phyloP scores from a whole-genome alignment of 2,113 vertebrate species.

The Hepsetus odoe region DNA sequence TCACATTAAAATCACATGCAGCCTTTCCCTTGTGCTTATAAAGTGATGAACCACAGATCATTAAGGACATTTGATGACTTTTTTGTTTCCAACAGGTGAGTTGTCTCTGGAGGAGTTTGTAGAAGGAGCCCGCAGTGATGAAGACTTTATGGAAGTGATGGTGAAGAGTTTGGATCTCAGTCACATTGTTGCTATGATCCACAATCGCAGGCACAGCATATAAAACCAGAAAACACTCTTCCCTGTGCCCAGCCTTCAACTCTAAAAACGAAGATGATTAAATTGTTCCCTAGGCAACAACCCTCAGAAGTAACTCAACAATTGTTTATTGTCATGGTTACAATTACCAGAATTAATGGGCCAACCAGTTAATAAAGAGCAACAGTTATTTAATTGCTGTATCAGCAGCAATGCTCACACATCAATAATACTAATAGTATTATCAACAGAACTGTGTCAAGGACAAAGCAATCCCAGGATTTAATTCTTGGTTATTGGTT shows the following conservation, averaged over 20 bases:
- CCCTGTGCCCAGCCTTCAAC: not conserved
- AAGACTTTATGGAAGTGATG: slow-evolving; percentile 91
- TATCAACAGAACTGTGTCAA: not conserved
- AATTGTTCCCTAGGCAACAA: not conserved
- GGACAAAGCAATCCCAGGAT: not conserved
- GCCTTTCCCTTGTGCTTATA: no score
- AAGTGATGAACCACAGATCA: no score
- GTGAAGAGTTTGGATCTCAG: slow-evolving; percentile 87
- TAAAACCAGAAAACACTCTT: slow-evolving; percentile 55
- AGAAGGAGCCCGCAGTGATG: slow-evolving; percentile 82
- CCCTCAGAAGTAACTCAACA: not conserved
- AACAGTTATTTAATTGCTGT: not conserved
- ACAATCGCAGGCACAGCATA: slow-evolving; percentile 82
- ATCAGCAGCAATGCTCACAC: not conserved
- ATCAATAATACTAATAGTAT: not conserved
- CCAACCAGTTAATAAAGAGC: not conserved
- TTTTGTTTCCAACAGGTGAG: slow-evolving; percentile 73
- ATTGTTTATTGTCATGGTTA: no score
- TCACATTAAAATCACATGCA: no score
- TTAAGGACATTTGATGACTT: no score
- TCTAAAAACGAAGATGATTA: not conserved
- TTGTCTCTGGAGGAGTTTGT: slow-evolving; percentile 90
- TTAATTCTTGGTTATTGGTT: not conserved
- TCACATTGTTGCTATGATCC: slow-evolving; percentile 89
- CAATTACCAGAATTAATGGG: no score